Evolutionary conservation across 2,888 invertebrate genomes (phyloP).

Genomic region (Lypha dubia): DNA sequence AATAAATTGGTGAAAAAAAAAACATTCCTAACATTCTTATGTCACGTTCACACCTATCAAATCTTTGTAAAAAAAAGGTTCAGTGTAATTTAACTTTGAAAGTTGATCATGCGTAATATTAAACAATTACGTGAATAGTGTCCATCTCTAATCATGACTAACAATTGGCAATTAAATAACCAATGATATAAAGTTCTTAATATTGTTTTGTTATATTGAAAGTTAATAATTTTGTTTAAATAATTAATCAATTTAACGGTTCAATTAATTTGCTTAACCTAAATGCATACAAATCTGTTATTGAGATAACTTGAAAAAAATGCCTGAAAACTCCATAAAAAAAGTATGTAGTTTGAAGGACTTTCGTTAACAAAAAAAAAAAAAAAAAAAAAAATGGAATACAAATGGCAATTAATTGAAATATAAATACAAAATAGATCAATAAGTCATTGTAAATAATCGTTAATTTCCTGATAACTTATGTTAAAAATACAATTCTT

Average conservation of each 20-base stretch:
- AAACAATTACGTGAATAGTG: background rate
- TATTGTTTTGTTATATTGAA: conserved; percentile 7
- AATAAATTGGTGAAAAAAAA: too few species aligned
- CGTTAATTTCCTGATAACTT: too few species aligned
- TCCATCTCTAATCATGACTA: conserved; percentile 14
- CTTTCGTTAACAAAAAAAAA: too few species aligned
- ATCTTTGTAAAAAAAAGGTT: too few species aligned
- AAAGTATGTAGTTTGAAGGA: background rate
- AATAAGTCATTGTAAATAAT: too few species aligned
- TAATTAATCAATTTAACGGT: conserved; percentile 42
- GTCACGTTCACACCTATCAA: too few species aligned
- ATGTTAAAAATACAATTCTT: too few species aligned
- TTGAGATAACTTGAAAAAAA: conserved; percentile 25
- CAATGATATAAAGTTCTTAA: conserved; percentile 5
- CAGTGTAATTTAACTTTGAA: too few species aligned
- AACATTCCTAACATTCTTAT: too few species aligned
- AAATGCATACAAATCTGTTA: conserved; percentile 8
- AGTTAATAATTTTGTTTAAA: conserved; percentile 30
- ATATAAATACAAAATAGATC: too few species aligned
- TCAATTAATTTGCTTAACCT: conserved; percentile 28
- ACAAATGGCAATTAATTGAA: too few species aligned
- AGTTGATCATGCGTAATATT: too few species aligned
- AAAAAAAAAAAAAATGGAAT: background rate
- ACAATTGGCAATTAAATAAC: conserved; percentile 7
- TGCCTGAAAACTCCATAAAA: background rate